phyloP scores from a whole-genome alignment of 30 jellyfish, hydroid and myxozoan genomes.

The Hydra vulgaris region DNA sequence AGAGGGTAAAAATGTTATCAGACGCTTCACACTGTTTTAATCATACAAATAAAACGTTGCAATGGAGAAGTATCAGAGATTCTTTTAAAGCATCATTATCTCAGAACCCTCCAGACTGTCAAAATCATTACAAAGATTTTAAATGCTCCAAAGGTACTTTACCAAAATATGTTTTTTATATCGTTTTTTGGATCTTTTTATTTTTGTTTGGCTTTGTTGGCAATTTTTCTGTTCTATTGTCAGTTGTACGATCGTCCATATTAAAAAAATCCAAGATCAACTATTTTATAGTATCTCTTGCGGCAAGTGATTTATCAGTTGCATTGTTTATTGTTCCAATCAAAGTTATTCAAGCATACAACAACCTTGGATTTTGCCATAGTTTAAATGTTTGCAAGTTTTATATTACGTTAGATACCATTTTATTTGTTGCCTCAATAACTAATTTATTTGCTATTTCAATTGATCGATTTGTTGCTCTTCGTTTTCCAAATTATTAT shows the following conservation, averaged over 20 bases:
- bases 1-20: too few relatives aligned
- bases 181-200: not conserved
- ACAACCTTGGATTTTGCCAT: conserved; percentile 44
- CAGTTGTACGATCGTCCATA: not conserved
- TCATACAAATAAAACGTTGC: not conserved
- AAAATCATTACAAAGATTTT: not conserved
- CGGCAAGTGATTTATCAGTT: conserved; percentile 69
- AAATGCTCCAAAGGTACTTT: not conserved
- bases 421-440: conserved; percentile 67
- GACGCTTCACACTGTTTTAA: not conserved
- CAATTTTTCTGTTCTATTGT: not conserved
- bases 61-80: not conserved
- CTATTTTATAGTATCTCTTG: conserved; percentile 65
- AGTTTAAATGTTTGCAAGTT: conserved; percentile 40
- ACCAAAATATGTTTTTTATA: not conserved
- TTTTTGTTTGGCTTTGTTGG: not conserved
- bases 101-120: not conserved
- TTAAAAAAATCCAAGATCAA: conserved; percentile 22
- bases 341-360: conserved; percentile 26
- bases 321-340: conserved; percentile 65
- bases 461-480: conserved; percentile 70
- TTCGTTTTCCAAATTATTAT: conserved; percentile 52
- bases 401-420: conserved; percentile 53
- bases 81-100: not conserved
- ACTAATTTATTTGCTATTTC: conserved; percentile 76